Evolutionary conservation across 2,888 invertebrate genomes (phyloP).

Genomic region (Rhamphomyia laevipes): DNA sequence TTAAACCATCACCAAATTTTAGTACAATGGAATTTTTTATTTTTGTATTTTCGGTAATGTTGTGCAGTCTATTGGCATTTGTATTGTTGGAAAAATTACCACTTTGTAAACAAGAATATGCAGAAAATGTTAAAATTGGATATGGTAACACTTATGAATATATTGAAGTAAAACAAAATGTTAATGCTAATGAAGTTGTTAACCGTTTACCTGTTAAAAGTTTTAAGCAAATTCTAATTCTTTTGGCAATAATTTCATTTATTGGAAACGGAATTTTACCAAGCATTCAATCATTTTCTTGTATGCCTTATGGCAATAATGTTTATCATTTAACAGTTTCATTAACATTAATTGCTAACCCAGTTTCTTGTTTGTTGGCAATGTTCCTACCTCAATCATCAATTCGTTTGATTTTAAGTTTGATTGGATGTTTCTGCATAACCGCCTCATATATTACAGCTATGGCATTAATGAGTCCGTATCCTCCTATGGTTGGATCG

Average conservation of each 20-base stretch:
- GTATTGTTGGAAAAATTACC: conserved; percentile 35
- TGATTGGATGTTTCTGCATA: conserved; percentile 36
- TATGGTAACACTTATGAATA: conserved; percentile 7
- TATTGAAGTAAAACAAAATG: not conserved
- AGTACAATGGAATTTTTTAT: conserved; percentile 46
- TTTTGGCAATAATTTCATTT: conserved; percentile 43
- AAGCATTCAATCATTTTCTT: conserved; percentile 60
- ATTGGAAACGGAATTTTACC: conserved; percentile 60
- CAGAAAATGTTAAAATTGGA: conserved; percentile 2
- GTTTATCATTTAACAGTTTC: conserved; percentile 61
- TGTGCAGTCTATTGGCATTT: conserved; percentile 47
- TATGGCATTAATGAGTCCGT: conserved; percentile 54
- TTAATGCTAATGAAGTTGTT: too few species aligned
- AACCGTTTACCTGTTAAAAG: not conserved
- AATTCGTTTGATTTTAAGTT: conserved; percentile 34
- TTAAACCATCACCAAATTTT: conserved; percentile 41
- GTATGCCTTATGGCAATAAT: conserved; percentile 58
- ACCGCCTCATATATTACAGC: conserved; percentile 50
- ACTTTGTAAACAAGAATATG: conserved; percentile 11
- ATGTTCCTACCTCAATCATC: conserved; percentile 40
- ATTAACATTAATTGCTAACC: conserved; percentile 60
- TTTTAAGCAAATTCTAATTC: conserved; percentile 13
- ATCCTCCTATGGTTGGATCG: conserved; percentile 46
- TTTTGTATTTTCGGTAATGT: conserved; percentile 46
- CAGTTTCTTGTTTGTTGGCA: conserved; percentile 49